Percentiles rank a stretch among this genome's conserved stretches.
phyloP scores from a whole-genome alignment of 1,140 invertebrate species.

The Agrilus planipennis region DNA sequence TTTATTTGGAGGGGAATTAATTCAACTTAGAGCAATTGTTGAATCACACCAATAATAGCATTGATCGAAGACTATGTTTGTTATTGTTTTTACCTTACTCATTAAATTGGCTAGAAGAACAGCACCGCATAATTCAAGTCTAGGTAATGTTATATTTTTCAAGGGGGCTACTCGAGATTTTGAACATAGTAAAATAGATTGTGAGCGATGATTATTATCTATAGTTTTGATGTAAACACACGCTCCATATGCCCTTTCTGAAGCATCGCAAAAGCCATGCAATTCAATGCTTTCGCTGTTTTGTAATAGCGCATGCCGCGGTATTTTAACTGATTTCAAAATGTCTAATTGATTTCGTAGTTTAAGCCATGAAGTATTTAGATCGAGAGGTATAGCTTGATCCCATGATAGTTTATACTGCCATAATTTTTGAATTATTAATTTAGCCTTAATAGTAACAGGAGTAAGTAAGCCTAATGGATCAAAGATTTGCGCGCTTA shows the following conservation, averaged over 20 bases:
- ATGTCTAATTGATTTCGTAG: neutral
- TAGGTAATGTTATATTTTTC: conserved; percentile 16
- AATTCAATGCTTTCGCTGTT: conserved; percentile 15
- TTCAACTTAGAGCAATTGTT: conserved; percentile 10
- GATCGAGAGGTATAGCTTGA: conserved; percentile 3
- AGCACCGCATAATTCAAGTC: conserved; percentile 24
- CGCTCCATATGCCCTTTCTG: conserved; percentile 19
- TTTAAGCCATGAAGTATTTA: conserved; percentile 1
- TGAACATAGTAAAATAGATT: conserved; percentile 8
- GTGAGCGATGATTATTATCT: conserved; percentile 12
- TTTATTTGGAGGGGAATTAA: conserved; percentile 8
- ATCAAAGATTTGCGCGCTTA: neutral
- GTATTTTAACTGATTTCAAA: conserved; percentile 1
- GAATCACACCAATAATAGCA: conserved; percentile 10
- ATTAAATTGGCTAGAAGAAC: conserved; percentile 21
- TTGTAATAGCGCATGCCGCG: neutral
- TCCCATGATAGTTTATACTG: conserved; percentile 1
- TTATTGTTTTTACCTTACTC: conserved; percentile 9
- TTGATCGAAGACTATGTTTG: conserved; percentile 16
- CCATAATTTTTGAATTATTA: conserved; percentile 1
- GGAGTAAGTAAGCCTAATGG: neutral
- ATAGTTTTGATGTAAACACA: conserved; percentile 21
- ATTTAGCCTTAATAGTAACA: neutral
- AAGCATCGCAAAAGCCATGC: conserved; percentile 28
- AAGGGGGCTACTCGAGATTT: conserved; percentile 19